A percentile compares a stretch with the other conserved stretches of the same genome.
phyloP scores from a whole-genome alignment of 2,797 vertebrate species.

The Karalla daura region DNA sequence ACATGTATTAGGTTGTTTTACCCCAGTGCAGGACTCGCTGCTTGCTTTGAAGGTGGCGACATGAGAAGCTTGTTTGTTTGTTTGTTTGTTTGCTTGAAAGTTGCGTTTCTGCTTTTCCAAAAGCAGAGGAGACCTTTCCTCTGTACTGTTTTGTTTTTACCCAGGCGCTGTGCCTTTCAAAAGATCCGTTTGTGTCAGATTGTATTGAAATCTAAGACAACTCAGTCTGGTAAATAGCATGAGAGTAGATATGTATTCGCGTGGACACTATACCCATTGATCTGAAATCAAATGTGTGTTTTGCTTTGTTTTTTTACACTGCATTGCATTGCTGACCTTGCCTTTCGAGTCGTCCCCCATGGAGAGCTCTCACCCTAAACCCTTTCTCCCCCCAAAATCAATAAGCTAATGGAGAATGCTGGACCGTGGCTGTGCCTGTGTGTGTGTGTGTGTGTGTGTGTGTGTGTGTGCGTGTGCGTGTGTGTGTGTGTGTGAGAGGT shows the following conservation, averaged over 20 bases:
- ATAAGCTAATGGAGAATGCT: constrained; percentile 78
- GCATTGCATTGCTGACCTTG: constrained; percentile 62
- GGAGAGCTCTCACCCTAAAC: constrained; percentile 56
- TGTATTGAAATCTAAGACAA: no score
- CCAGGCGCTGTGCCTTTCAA: constrained; percentile 2
- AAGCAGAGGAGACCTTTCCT: constrained; percentile 8
- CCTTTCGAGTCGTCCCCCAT: constrained; percentile 44
- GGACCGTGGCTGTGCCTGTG: constrained; percentile 33
- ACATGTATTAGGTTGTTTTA: not conserved
- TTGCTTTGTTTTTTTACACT: no score
- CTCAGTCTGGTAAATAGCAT: no score
- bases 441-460: constrained; percentile 17
- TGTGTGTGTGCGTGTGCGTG: constrained; percentile 33
- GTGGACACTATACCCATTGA: not conserved
- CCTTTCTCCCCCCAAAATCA: constrained; percentile 63
- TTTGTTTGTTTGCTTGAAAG: constrained; percentile 31
- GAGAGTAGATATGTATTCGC: not conserved
- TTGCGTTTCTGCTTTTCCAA: constrained; percentile 2
- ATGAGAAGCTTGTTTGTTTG: constrained; percentile 27
- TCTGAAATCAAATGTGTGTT: constrained; percentile 18
- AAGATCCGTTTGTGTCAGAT: no score
- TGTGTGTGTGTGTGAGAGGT: constrained; percentile 16
- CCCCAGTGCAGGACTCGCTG: not conserved
- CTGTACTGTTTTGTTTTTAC: constrained; percentile 13
- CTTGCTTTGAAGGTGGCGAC: constrained; percentile 43